These are phyloP conservation scores for Microcebus ravelobensis DNA, from an alignment of 2,113 vertebrate species.

Conservation along the genomic window DNA sequence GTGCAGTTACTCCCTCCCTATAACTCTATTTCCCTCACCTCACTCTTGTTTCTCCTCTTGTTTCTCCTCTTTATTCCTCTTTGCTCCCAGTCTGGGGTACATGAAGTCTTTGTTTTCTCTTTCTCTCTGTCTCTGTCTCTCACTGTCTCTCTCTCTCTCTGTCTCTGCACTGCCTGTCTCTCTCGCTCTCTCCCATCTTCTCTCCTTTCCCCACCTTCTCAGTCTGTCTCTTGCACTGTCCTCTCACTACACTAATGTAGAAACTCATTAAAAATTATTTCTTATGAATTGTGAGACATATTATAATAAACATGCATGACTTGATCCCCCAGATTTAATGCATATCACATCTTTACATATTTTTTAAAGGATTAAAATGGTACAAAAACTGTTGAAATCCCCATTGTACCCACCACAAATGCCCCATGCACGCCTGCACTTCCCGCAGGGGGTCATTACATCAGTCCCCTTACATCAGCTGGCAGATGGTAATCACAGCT, in stretches of 20 bases:
- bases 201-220: not conserved
- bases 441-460: not conserved
- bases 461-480: not conserved
- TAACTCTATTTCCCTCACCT: accelerated
- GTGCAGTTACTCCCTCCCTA: accelerated
- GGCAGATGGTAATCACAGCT: not conserved
- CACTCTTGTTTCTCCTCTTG: not conserved
- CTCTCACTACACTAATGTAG: not conserved
- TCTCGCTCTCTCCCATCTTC: not conserved
- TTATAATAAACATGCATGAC: not conserved
- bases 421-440: not conserved
- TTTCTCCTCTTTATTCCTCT: no score
- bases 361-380: not conserved
- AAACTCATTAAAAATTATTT: not conserved
- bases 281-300: not conserved
- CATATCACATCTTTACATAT: not conserved
- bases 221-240: not conserved
- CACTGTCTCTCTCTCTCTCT: not conserved
- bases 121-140: not conserved
- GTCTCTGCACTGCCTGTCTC: not conserved
- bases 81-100: no score
- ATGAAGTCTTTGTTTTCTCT: not conserved
- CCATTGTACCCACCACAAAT: not conserved
- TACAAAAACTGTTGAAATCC: not conserved
- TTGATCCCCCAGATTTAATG: not conserved